Conservation (phyloP, 2,797 vertebrate genomes). For the Hippocampus kuda region DNA sequence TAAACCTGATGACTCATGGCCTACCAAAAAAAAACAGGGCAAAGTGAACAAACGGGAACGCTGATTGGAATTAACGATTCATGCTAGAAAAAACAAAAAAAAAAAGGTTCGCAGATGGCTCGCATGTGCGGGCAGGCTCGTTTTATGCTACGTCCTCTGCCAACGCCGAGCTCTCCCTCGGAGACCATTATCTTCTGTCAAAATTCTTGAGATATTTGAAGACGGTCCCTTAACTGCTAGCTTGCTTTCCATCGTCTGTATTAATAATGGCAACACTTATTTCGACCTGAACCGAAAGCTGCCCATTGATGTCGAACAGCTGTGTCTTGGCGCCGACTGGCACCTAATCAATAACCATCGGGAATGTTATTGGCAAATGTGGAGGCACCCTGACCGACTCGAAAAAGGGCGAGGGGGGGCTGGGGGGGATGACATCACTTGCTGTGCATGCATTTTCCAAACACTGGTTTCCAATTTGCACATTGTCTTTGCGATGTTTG, state of each 20-base stretch:
- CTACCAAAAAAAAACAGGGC: slow-evolving; percentile 14
- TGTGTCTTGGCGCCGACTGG: slow-evolving; percentile 21
- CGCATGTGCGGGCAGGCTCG: neutral
- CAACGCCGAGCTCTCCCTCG: slow-evolving; percentile 3
- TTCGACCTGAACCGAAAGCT: neutral
- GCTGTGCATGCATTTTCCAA: slow-evolving; percentile 2
- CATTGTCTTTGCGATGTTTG: neutral
- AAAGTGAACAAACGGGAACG: slow-evolving; percentile 34
- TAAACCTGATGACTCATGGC: slow-evolving; percentile 34
- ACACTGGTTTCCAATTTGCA: slow-evolving; percentile 16
- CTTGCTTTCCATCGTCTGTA: neutral
- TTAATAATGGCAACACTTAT: neutral
- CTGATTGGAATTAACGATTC: slow-evolving; percentile 38
- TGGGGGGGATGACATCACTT: slow-evolving; percentile 8
- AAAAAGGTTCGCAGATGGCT: neutral
- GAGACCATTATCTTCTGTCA: neutral
- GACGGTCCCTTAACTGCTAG: too few relatives aligned
- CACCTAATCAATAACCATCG: slow-evolving; percentile 29
- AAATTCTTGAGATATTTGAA: slow-evolving; percentile 8
- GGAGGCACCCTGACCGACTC: slow-evolving; percentile 20
- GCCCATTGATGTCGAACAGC: slow-evolving; percentile 6
- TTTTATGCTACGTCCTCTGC: too few relatives aligned
- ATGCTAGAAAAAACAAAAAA: neutral
- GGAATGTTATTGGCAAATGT: slow-evolving; percentile 13
- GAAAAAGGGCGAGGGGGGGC: slow-evolving; percentile 9